A percentile compares a stretch with the other conserved stretches of the same genome.
These are phyloP conservation scores for Hydrotaea cyrtoneurina DNA, from an alignment of 2,888 invertebrate genomes.

Conservation along the genomic window DNA sequence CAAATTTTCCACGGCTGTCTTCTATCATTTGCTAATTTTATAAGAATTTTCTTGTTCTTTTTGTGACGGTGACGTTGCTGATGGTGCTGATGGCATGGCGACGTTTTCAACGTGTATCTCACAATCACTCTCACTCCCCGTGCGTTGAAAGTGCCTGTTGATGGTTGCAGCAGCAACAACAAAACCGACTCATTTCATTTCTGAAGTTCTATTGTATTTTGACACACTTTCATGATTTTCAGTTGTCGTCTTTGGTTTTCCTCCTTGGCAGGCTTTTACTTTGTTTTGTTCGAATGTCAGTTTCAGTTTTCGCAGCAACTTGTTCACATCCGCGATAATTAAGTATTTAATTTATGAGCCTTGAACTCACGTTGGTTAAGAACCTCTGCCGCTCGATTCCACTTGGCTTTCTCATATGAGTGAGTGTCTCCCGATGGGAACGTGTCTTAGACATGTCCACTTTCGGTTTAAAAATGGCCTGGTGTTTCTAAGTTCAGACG, in stretches of 20 bases:
- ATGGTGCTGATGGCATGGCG: neutral
- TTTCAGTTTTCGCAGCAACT: slow-evolving; percentile 37
- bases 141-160: neutral
- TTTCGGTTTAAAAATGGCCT: slow-evolving; percentile 59
- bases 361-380: slow-evolving; percentile 52
- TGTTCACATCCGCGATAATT: slow-evolving; percentile 65
- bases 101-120: neutral
- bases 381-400: slow-evolving; percentile 3
- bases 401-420: slow-evolving; percentile 34
- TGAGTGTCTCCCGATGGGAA: neutral
- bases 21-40: slow-evolving; percentile 36
- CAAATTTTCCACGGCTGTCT: slow-evolving; percentile 31
- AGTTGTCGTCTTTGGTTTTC: slow-evolving; percentile 24
- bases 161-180: neutral
- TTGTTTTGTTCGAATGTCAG: slow-evolving; percentile 40
- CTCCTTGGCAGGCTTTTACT: neutral
- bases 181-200: neutral
- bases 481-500: slow-evolving; percentile 60
- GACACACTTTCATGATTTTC: slow-evolving; percentile 62
- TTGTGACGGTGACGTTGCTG: neutral
- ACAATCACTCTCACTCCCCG: slow-evolving; percentile 29
- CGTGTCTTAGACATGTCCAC: slow-evolving; percentile 51
- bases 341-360: slow-evolving; percentile 62
- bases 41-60: slow-evolving; percentile 16
- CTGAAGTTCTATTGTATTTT: slow-evolving; percentile 56